phyloP scores from a whole-genome alignment of 1,140 invertebrate genomes.

The Brachystomella parvula region DNA sequence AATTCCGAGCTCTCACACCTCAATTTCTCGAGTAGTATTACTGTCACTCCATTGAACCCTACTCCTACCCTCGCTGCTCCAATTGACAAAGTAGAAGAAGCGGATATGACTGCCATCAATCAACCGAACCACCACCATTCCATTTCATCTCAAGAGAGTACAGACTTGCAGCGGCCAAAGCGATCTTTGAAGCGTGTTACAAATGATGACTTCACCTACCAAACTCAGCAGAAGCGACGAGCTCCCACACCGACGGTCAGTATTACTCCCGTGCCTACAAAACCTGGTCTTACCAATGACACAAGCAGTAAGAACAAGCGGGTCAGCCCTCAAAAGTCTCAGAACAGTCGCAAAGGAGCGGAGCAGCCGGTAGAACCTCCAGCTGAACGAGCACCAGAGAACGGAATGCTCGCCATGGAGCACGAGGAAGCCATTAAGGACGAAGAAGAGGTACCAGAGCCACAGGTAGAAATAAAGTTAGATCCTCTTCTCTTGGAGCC shows the following conservation, averaged over 20 bases:
- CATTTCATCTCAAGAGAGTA: conserved; percentile 2
- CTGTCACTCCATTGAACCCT: conserved; percentile 2
- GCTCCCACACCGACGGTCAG: background rate
- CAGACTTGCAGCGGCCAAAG: conserved; percentile 5
- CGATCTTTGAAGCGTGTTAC: conserved; percentile 17
- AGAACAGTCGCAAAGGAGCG: background rate
- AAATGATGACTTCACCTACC: conserved; percentile 21
- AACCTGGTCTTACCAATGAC: background rate
- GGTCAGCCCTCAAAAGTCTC: background rate
- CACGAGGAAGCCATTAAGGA: no score
- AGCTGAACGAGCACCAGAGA: no score
- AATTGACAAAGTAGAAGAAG: background rate
- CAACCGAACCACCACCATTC: background rate
- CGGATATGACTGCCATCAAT: background rate
- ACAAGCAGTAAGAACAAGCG: no score
- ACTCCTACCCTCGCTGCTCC: background rate
- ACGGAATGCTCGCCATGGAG: no score
- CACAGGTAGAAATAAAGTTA: conserved; percentile 14
- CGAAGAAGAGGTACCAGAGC: background rate
- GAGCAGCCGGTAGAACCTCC: background rate
- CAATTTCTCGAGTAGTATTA: conserved; percentile 10
- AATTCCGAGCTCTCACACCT: background rate
- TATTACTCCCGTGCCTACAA: background rate
- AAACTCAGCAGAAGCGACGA: conserved; percentile 3
- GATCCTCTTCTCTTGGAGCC: conserved; percentile 31